Base-by-base conservation (phyloP, 2,113 vertebrate genomes). In the Cynocephalus volans region DNA sequence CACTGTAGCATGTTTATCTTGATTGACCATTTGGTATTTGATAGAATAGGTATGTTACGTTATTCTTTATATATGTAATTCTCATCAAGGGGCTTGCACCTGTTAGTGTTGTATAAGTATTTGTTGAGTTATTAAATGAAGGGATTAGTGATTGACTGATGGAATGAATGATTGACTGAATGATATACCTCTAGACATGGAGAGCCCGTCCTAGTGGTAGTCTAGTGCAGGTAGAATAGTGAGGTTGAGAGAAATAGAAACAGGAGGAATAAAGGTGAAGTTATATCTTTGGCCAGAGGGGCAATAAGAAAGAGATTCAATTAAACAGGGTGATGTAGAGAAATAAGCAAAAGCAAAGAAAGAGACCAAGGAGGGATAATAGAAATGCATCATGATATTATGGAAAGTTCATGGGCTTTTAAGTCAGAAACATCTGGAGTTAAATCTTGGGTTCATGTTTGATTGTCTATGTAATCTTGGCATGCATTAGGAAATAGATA, bases 311-410 rank as follows among this genome's bases (percentile, higher is more conserved):
- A 8, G 3, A 76, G 77, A 79, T 82, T 60, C 31, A 92, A 28
- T 88, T 64, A 76, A 64, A 54, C 1, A 2, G 4, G 6, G 17
- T 19, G 67, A 36, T 26, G 28, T 2, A 85, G 58, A 94, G 64
- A 95, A 83, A 54, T 70, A 81, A 97, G 88, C 8, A 93, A 48
- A 95, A n/a, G 31, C 4, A 77, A 54, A 82, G 28, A 77, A 54
- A 82, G 28, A 97, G 45, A 62, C 5, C 31, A 73, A 56, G 14
- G 50, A 73, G 70, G 19, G 23, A 41, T 64, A 62, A 36, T 13
- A 93, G 18, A 92, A 88, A 67, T 36, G 6, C 4, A 19, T 70
- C n/a, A 89, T 5, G 0, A 54, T 62, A 45, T 58, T 62, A 23
- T 77, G 11, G 33, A 85, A 70, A 31, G 9, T 64, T 60, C 13